Percentiles rank a stretch among this genome's conserved stretches.
Evolutionary conservation across 2,113 vertebrate genomes (phyloP).

Genomic region (Chauna torquata): DNA sequence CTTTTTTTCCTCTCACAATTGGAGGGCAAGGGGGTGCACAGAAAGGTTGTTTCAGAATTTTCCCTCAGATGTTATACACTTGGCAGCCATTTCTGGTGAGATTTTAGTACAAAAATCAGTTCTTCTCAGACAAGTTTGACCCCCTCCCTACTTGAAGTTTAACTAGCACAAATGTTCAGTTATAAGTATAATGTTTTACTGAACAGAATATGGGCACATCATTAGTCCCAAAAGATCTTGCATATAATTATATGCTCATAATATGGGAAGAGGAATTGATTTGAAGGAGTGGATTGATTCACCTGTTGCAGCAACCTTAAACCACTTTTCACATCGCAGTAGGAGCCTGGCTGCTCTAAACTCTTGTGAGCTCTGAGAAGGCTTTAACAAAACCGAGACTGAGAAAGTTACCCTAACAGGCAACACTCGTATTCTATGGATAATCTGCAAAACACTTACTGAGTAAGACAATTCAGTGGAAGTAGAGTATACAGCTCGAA

Average conservation of each 20-base stretch:
- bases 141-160: background rate
- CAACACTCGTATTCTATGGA: background rate
- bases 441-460: background rate
- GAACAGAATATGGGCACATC: background rate
- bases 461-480: background rate
- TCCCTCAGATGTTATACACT: background rate
- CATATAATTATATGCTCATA: background rate
- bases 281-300: background rate
- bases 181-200: background rate
- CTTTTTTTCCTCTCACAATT: background rate
- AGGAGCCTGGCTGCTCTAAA: background rate
- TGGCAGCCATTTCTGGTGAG: background rate
- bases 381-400: background rate
- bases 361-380: background rate
- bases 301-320: background rate
- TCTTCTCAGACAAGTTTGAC: background rate
- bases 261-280: background rate
- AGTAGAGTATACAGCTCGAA: background rate
- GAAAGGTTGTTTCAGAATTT: background rate
- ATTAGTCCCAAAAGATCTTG: background rate
- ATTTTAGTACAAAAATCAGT: background rate
- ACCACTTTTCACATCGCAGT: background rate
- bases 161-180: background rate
- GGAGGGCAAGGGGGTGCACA: accelerated
- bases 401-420: too few species aligned